Evolutionary conservation across 2,888 invertebrate species (phyloP).

Genomic region (Tenthredo distinguenda): DNA sequence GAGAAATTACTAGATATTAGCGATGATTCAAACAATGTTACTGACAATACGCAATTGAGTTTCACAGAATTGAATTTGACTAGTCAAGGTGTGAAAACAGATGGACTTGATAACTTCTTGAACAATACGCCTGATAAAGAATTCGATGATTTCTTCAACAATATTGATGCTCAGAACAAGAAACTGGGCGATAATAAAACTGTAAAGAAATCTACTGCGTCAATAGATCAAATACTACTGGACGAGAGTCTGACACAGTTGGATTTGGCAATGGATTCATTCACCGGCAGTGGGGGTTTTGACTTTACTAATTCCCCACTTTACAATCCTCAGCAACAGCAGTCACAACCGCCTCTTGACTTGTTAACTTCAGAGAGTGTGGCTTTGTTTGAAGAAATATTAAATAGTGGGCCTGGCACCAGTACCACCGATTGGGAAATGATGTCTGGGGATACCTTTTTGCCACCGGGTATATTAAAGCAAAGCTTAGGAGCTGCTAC

Average conservation of each 20-base stretch:
- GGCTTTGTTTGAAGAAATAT: slow-evolving; percentile 70
- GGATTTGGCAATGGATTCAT: slow-evolving; percentile 68
- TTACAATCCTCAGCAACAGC: slow-evolving; percentile 57
- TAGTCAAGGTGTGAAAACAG: not conserved
- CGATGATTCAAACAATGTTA: slow-evolving; percentile 38
- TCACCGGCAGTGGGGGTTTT: slow-evolving; percentile 63
- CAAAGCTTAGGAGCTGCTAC: slow-evolving; percentile 73
- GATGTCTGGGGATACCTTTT: slow-evolving; percentile 70
- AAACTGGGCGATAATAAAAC: not conserved
- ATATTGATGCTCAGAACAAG: not conserved
- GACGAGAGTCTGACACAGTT: slow-evolving; percentile 66
- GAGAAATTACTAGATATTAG: slow-evolving; percentile 70
- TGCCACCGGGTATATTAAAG: slow-evolving; percentile 73
- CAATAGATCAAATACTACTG: slow-evolving; percentile 55
- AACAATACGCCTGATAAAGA: slow-evolving; percentile 6
- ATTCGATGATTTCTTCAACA: slow-evolving; percentile 31
- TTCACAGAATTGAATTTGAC: slow-evolving; percentile 28
- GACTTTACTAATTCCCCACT: slow-evolving; percentile 61
- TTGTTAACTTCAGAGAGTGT: slow-evolving; percentile 70
- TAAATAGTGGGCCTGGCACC: slow-evolving; percentile 62
- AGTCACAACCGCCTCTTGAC: slow-evolving; percentile 67
- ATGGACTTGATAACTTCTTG: slow-evolving; percentile 5
- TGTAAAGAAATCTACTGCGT: not conserved
- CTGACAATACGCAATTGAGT: slow-evolving; percentile 10
- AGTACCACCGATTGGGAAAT: slow-evolving; percentile 67